Conservation (phyloP, 1,140 invertebrate genomes). For the Drosophila nigrodunni region DNA sequence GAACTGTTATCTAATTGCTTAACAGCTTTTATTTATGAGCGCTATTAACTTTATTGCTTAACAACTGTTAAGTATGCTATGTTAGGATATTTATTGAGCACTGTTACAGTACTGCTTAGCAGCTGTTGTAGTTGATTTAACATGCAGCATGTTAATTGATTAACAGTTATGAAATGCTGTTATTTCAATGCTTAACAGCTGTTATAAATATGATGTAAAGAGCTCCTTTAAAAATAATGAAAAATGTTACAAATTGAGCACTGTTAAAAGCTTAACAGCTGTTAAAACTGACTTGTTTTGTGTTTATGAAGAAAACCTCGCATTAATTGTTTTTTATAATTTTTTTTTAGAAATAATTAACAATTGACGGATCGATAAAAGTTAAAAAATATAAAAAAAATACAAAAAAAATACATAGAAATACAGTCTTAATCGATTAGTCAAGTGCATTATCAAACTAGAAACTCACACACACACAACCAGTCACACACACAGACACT, state of each 20-base stretch:
- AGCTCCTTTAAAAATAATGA: too few species aligned
- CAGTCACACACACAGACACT: background rate
- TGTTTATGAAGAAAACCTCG: too few species aligned
- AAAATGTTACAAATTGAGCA: too few species aligned
- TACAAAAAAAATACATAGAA: constrained; percentile 18
- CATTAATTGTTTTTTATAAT: constrained; percentile 14
- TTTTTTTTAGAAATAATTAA: constrained; percentile 42
- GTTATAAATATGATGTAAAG: too few species aligned
- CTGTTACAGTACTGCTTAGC: background rate
- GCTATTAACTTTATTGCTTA: background rate
- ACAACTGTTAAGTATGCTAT: background rate
- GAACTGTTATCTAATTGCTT: too few species aligned
- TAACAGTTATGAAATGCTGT: background rate
- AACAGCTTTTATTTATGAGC: too few species aligned
- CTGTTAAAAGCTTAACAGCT: background rate
- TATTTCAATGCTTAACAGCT: background rate
- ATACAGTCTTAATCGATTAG: constrained; percentile 35
- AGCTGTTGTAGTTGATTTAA: background rate
- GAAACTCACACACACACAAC: background rate
- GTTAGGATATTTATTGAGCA: background rate
- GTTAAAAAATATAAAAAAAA: constrained; percentile 13
- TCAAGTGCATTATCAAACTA: constrained; percentile 27
- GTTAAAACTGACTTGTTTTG: background rate
- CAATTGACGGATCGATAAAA: constrained; percentile 35
- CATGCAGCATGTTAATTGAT: background rate